Conservation (phyloP, 2,797 vertebrate species). For the Macropus fuliginosus region DNA sequence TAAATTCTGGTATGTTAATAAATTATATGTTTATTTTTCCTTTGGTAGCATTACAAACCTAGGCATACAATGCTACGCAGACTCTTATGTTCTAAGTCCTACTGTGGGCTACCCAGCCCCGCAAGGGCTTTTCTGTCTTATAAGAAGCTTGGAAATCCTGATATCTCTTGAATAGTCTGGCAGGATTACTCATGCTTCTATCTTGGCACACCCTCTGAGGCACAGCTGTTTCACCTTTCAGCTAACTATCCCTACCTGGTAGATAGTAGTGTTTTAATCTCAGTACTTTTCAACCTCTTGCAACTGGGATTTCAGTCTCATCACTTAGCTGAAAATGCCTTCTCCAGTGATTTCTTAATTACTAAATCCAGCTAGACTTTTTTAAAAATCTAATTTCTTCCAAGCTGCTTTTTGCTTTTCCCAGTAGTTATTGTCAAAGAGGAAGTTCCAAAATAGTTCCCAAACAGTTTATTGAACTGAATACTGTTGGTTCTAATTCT, state of each 20-base stretch:
- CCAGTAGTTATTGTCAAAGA: background rate
- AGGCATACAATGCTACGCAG: background rate
- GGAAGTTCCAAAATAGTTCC: background rate
- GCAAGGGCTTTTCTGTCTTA: background rate
- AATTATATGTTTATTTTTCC: background rate
- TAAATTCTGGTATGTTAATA: background rate
- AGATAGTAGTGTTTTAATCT: background rate
- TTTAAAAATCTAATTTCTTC: background rate
- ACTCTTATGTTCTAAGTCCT: background rate
- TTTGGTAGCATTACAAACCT: background rate
- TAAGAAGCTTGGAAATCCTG: background rate
- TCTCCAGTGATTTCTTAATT: background rate
- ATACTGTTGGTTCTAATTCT: background rate
- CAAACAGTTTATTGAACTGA: background rate
- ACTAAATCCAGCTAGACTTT: background rate
- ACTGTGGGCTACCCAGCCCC: background rate
- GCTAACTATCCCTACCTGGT: background rate
- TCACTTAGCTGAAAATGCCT: background rate
- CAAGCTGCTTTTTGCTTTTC: background rate
- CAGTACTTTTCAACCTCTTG: background rate
- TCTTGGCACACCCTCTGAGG: background rate
- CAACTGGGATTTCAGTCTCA: background rate
- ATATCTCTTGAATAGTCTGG: background rate
- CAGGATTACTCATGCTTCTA: background rate
- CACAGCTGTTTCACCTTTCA: background rate